Evolutionary conservation across 2,888 invertebrate species (phyloP).

Genomic region (Latrodectus elegans): DNA sequence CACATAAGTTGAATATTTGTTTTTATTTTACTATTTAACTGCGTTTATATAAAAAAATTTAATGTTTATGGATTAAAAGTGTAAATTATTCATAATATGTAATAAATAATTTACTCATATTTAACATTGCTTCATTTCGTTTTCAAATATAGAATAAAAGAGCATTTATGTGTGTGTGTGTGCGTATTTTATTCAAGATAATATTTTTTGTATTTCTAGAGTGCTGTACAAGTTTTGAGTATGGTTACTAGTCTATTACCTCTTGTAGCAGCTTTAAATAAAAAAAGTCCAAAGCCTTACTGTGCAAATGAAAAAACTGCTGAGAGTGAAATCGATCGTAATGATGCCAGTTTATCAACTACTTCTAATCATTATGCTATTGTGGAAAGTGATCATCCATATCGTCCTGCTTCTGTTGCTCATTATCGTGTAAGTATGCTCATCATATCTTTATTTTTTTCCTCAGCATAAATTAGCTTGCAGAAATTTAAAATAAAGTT

Average conservation of each 20-base stretch:
- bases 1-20: no score
- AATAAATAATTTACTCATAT: no score
- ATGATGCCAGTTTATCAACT: slow-evolving; percentile 76
- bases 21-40: no score
- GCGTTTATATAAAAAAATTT: no score
- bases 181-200: background rate
- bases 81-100: no score
- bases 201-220: slow-evolving; percentile 72
- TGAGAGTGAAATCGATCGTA: slow-evolving; percentile 59
- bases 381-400: slow-evolving; percentile 97
- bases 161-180: no score
- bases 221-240: slow-evolving; percentile 85
- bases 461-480: background rate
- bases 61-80: no score
- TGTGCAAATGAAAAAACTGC: slow-evolving; percentile 31
- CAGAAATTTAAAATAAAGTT: no score
- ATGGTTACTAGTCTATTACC: slow-evolving; percentile 91
- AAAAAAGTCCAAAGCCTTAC: slow-evolving; percentile 73
- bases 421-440: slow-evolving; percentile 82
- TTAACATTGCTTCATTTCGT: no score
- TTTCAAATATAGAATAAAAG: no score
- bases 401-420: slow-evolving; percentile 89
- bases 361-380: slow-evolving; percentile 91
- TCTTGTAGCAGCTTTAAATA: slow-evolving; percentile 89
- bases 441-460: background rate